Evolutionary conservation across 1,140 invertebrate species (phyloP).

Genomic region (Anastatus disparis): DNA sequence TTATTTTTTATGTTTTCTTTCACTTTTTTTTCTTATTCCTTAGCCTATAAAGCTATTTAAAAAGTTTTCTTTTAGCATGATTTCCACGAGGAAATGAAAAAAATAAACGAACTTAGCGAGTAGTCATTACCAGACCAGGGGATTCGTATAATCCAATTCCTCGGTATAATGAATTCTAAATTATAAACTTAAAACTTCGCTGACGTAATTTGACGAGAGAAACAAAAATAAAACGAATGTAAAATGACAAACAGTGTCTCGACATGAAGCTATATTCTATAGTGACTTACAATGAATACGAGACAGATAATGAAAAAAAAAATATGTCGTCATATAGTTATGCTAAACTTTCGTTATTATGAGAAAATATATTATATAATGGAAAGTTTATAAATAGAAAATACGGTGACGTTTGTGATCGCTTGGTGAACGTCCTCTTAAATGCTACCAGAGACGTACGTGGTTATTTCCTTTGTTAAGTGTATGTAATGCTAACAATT

Average conservation of each 20-base stretch:
- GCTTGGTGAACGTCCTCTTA: not conserved
- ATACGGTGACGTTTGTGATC: not conserved
- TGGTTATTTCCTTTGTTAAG: no score
- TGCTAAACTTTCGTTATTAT: not conserved
- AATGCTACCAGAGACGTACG: no score
- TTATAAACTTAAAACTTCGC: not conserved
- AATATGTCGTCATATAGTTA: not conserved
- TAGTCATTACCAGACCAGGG: no score
- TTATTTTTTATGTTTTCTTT: constrained; percentile 9
- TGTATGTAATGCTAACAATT: no score
- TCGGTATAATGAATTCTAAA: not conserved
- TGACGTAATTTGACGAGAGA: not conserved
- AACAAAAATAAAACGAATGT: not conserved
- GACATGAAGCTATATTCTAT: no score
- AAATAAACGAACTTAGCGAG: no score
- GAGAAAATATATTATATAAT: not conserved
- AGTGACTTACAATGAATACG: not conserved
- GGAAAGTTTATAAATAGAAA: constrained; percentile 32
- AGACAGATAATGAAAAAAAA: not conserved
- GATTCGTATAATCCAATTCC: no score
- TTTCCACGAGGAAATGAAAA: no score
- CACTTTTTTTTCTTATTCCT: not conserved
- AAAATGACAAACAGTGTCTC: not conserved
- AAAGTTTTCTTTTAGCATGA: not conserved
- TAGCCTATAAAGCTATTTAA: constrained; percentile 20